Percentiles rank a stretch among this genome's conserved stretches.
phyloP scores from a whole-genome alignment of 37 sponge, comb jelly and placozoan genomes.

The Beroe ovata region DNA sequence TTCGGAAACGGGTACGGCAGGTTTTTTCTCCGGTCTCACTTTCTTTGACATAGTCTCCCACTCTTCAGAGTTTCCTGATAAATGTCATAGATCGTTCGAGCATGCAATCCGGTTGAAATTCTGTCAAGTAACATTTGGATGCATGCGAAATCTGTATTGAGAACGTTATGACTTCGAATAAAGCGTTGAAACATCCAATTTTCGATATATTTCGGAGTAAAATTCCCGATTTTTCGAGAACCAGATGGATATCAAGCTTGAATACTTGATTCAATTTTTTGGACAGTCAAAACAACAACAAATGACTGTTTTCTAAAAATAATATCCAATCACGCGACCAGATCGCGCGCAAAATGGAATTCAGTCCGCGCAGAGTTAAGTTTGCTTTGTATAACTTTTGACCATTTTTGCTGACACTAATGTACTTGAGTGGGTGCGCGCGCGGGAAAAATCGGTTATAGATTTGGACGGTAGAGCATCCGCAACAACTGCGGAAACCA shows the following conservation, averaged over 20 bases:
- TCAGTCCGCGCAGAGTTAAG: neutral
- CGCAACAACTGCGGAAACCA: too few relatives aligned
- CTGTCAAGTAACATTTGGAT: too few relatives aligned
- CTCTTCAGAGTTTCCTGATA: slow-evolving; percentile 56
- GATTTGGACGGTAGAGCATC: too few relatives aligned
- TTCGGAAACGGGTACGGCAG: neutral
- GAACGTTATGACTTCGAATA: neutral
- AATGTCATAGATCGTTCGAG: too few relatives aligned
- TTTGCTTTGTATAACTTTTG: slow-evolving; percentile 17
- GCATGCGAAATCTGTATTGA: neutral
- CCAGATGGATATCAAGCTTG: neutral
- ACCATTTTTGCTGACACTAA: slow-evolving; percentile 20
- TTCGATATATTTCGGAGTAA: neutral
- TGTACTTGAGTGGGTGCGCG: slow-evolving; percentile 25
- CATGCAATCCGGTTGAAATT: too few relatives aligned
- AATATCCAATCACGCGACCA: neutral
- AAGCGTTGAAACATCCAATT: neutral
- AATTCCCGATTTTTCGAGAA: too few relatives aligned
- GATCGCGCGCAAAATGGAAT: neutral
- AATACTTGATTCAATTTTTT: too few relatives aligned
- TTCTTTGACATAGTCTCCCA: slow-evolving; percentile 12
- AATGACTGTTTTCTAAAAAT: neutral
- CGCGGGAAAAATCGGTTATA: slow-evolving; percentile 44
- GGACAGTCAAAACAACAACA: neutral
- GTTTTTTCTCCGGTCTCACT: slow-evolving; percentile 34